Conservation (phyloP, 2,113 vertebrate species). For the Nothobranchius kuhntae region DNA sequence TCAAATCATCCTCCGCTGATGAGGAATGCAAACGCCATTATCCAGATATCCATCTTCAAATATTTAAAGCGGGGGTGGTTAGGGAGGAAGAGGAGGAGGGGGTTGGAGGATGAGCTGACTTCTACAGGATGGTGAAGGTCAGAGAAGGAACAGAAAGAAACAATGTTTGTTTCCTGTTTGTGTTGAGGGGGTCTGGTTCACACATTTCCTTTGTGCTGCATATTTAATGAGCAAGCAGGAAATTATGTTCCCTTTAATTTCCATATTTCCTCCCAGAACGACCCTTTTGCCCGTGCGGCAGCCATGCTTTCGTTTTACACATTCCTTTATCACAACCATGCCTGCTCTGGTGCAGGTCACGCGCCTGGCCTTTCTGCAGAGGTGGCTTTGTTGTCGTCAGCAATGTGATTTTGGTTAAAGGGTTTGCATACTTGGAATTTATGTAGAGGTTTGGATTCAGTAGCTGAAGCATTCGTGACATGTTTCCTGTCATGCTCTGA, state of each 20-base stretch:
- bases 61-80: conserved; percentile 64
- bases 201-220: conserved; percentile 74
- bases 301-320: conserved; percentile 59
- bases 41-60: conserved; percentile 71
- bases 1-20: conserved; percentile 26
- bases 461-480: conserved; percentile 21
- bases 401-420: conserved; percentile 28
- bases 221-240: conserved; percentile 76
- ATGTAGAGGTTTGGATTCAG: conserved; percentile 40
- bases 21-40: conserved; percentile 65
- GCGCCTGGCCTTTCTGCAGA: conserved; percentile 28
- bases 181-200: conserved; percentile 35
- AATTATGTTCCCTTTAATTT: conserved; percentile 63
- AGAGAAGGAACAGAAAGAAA: conserved; percentile 20
- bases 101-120: conserved; percentile 23
- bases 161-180: conserved; percentile 1
- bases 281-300: conserved; percentile 26
- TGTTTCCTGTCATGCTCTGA: conserved; percentile 55
- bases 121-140: conserved; percentile 49
- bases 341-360: conserved; percentile 55
- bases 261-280: conserved; percentile 57
- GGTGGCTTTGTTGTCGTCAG: conserved; percentile 28
- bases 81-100: not conserved
- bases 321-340: conserved; percentile 70
- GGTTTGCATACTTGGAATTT: conserved; percentile 52